Percentiles rank a stretch among this genome's conserved stretches.
Conservation (phyloP, 2,888 invertebrate species). For the Lochmaea capreae region DNA sequence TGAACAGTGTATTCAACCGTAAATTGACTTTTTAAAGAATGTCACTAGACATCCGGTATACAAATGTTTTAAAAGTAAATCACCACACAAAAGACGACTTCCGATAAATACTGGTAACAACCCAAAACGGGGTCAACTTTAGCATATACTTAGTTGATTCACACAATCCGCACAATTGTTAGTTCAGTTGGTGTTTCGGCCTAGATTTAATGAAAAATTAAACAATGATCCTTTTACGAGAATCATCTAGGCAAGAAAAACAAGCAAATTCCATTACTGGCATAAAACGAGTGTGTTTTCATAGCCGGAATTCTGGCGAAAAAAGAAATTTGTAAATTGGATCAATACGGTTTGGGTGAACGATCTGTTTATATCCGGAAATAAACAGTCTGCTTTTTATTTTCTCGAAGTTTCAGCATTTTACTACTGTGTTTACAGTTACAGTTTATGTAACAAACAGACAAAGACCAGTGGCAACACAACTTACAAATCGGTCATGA, state of each 20-base stretch:
- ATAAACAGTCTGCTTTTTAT: background rate
- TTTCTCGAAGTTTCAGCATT: background rate
- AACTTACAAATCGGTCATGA: no score
- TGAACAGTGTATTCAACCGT: no score
- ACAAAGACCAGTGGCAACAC: background rate
- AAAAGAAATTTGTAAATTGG: conserved; percentile 3
- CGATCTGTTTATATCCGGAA: conserved; percentile 10
- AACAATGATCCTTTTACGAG: conserved; percentile 11
- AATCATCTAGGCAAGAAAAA: conserved; percentile 8
- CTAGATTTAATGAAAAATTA: conserved; percentile 19
- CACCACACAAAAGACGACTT: conserved; percentile 3
- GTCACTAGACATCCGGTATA: conserved; percentile 6
- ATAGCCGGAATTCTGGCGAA: conserved; percentile 5
- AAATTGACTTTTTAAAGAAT: background rate
- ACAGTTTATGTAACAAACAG: background rate
- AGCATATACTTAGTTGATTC: conserved; percentile 11
- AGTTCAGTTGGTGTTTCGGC: conserved; percentile 9
- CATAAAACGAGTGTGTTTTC: background rate
- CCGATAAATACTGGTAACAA: conserved; percentile 14
- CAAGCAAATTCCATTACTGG: background rate
- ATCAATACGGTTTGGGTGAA: conserved; percentile 5
- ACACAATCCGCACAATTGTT: conserved; percentile 9
- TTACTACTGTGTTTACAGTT: background rate
- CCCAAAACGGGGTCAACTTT: conserved; percentile 14
- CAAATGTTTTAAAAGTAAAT: conserved; percentile 7